Evolutionary conservation across 2,888 invertebrate species (phyloP), one percentile per base, ranked within the genome.

Genomic region (Acanthoscelides obtectus): DNA sequence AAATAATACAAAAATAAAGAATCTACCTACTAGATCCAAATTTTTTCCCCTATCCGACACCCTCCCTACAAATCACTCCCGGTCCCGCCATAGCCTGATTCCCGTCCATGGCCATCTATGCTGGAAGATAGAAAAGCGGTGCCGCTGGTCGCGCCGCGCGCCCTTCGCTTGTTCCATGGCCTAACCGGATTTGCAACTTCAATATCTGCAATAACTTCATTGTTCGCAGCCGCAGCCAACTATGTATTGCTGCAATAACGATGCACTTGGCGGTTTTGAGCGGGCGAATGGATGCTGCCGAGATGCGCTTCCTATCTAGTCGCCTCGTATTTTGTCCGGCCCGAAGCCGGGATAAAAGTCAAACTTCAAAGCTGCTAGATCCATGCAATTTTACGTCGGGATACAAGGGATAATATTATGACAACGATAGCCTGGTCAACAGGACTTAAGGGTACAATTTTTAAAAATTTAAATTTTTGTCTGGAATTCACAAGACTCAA

Each of bases 171-270:
- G 45, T 45, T 63, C 20, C 70, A 22, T 22, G 22, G 22, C 22
- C 22, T 73, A 75, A 74, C 69, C 75, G 71, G 74, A 75, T 75
- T 74, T 74, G 73, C 71, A 75, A 74, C 73, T 74, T 70, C 75
- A 73, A 75, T 75, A 72, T 75, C 70, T 72, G 71, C 74, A 70
- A 73, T 75, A 75, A 75, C 74, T 74, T 74, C 72, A 74, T 74
- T 76, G 76, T 74, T 68, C 69, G 64, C 69, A 12, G 1, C 45
- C 1, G 6, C 67, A 20, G 22, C 73, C 72, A 76, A 74, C 74
- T 73, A 74, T 72, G 71, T 66, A 67, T 67, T 20, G 12, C 12
- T 69, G 72, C 76, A 72, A 72, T 74, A 74, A 72, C 76, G 75
- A 74, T 72, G 73, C 73, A 70, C 73, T 74, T 65, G 72, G 69